Base-by-base conservation (phyloP, 2,888 invertebrate genomes). In the Dromius quadrimaculatus region DNA sequence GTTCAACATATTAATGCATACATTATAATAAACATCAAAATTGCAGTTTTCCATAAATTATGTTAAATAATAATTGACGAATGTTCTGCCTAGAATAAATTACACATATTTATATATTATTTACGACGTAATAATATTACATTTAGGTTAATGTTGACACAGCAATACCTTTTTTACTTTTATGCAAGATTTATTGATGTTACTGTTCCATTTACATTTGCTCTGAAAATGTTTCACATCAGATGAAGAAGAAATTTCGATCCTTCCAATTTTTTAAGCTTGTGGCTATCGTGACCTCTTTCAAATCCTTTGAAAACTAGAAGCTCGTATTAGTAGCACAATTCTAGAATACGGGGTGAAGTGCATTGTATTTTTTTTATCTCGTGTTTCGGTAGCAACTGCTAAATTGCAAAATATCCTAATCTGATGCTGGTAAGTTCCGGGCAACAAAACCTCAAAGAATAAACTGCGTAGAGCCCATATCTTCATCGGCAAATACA, bases 21-120 rank as follows among this genome's bases (percentile, higher is more conserved):
- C 28, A 59, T 59, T 59, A 59, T 36, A 59, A 59, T 57, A 57
- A 57, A 57, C 36, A 59, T 59, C 34, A 36, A 36, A 59, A 59
- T 59, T 59, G 36, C 59, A 19, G 50, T 59, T 59, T 59, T 59
- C 59, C 59, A 59, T 59, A 59, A 59, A 59, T 59, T 59, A 59
- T 59, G 59, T 36, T 59, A 59, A 59, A 59, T 59, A n/a, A n/a
- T n/a, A 59, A 36, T 36, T 59, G 36, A 59, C 59, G 59, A 36
- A 59, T 59, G 59, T 59, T 59, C 11, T n/a, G 9, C 28, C 50
- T 13, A 28, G 32, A 23, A 54, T 54, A 54, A 54, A 54, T 54
- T 32, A 54, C 50, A 20, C 47, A 54, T 28, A 54, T 54, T 54
- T 54, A 54, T 54, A 54, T 54, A 15, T 28, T 54, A 54, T 54